A percentile compares a stretch with the other conserved stretches of the same genome.
phyloP scores from a whole-genome alignment of 2,888 invertebrate genomes.

The Entomobrya multifasciata region DNA sequence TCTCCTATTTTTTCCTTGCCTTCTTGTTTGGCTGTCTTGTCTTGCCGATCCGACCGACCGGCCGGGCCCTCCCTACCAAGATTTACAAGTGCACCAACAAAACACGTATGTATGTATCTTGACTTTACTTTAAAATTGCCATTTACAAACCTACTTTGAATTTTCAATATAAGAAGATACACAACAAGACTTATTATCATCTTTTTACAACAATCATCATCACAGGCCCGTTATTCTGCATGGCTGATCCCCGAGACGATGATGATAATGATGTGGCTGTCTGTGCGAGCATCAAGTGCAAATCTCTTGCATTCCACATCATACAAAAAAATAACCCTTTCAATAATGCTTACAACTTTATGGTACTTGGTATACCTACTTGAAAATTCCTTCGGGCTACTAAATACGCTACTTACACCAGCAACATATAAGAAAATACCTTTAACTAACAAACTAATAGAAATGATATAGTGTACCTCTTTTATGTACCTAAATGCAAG shows the following conservation, averaged over 20 bases:
- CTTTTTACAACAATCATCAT: neutral
- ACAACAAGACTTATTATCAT: neutral
- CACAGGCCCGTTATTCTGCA: conserved; percentile 37
- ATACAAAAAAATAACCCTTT: no score
- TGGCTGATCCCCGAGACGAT: conserved; percentile 16
- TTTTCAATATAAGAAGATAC: neutral
- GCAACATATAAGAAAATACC: neutral
- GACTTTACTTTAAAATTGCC: neutral
- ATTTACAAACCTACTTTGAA: neutral
- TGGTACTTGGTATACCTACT: neutral
- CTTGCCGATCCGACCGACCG: neutral
- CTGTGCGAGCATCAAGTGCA: neutral
- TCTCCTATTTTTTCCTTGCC: neutral
- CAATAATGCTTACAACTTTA: neutral
- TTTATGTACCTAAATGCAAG: no score
- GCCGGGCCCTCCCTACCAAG: neutral
- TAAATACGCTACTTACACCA: neutral
- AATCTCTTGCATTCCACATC: neutral
- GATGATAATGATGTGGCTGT: neutral
- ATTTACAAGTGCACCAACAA: neutral
- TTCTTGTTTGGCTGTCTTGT: neutral
- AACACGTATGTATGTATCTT: neutral
- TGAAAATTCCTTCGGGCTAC: conserved; percentile 5
- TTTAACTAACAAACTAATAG: no score
- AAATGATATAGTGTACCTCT: no score